These are phyloP conservation scores for Plagodis pulveraria DNA, from an alignment of 2,888 invertebrate species.

Conservation along the genomic window DNA sequence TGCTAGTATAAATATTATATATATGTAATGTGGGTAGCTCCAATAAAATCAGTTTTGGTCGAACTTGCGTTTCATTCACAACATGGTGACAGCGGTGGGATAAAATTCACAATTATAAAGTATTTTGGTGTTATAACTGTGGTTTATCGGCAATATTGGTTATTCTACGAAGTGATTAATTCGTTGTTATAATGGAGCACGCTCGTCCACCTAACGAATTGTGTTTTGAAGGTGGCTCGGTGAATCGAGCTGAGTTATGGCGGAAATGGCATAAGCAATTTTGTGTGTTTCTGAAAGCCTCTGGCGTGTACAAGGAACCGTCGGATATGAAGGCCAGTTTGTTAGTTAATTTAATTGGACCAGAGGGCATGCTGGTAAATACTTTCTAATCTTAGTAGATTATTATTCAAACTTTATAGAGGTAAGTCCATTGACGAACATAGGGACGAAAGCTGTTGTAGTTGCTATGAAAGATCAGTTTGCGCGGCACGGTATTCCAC, in stretches of 20 bases:
- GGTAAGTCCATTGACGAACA: no score
- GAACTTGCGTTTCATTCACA: no score
- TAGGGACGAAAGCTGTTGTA: neutral
- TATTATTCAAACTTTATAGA: no score
- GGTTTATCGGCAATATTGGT: neutral
- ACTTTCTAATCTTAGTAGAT: neutral
- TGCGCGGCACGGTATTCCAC: neutral
- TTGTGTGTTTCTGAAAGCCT: neutral
- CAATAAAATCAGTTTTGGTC: no score
- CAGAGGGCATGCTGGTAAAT: neutral
- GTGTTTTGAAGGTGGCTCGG: neutral
- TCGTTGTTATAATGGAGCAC: neutral
- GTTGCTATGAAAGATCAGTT: neutral
- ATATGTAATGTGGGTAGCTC: no score
- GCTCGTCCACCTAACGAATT: neutral
- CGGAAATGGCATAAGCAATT: conserved; percentile 2
- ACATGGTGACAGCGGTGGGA: neutral
- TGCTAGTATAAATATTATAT: no score
- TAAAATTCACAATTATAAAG: neutral
- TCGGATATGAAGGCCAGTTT: neutral
- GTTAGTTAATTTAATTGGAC: neutral
- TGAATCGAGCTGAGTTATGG: no score
- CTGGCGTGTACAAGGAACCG: neutral
- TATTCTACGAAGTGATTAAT: neutral
- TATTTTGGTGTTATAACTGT: neutral